phyloP scores from a whole-genome alignment of 2,113 vertebrate genomes.

The Syngnathus floridae region DNA sequence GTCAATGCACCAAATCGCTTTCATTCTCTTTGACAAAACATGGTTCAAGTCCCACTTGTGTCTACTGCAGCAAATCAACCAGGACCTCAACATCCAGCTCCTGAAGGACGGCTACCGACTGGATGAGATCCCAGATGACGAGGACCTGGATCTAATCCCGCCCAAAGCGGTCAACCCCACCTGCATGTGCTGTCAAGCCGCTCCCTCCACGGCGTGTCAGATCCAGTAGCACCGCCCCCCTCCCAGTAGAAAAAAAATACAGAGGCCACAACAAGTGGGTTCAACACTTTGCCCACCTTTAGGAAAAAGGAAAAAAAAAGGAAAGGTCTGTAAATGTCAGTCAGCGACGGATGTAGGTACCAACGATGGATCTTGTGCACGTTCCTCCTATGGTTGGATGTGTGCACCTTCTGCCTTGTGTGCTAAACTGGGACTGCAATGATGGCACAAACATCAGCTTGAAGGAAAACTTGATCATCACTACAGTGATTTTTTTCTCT shows the following conservation, averaged over 20 bases:
- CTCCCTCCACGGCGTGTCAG: slow-evolving; percentile 91
- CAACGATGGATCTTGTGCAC: slow-evolving; percentile 57
- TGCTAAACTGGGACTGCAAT: slow-evolving; percentile 38
- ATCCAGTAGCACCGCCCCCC: slow-evolving; percentile 80
- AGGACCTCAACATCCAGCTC: slow-evolving; percentile 99
- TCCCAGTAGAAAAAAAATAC: not conserved
- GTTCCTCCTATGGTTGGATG: slow-evolving; percentile 99
- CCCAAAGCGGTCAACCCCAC: slow-evolving; percentile 95
- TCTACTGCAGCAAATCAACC: slow-evolving; percentile 91
- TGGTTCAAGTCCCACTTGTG: slow-evolving; percentile 8
- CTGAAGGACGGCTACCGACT: slow-evolving; percentile 96
- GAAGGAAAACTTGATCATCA: slow-evolving; percentile 27
- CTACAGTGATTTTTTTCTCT: slow-evolving; percentile 10
- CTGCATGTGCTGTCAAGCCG: slow-evolving; percentile 98
- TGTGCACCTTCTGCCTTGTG: slow-evolving; percentile 78
- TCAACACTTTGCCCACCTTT: slow-evolving; percentile 34
- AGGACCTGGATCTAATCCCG: slow-evolving; percentile 96
- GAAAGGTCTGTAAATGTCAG: slow-evolving; percentile 39
- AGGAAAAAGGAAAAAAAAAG: slow-evolving; percentile 16
- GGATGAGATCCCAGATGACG: slow-evolving; percentile 96
- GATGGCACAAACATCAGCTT: slow-evolving; percentile 49
- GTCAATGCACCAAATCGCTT: not conserved
- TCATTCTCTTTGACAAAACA: not conserved
- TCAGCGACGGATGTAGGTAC: slow-evolving; percentile 39
- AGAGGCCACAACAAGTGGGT: slow-evolving; percentile 22